Conservation (phyloP, 2,113 vertebrate genomes). For the Gymnarchus niloticus region DNA sequence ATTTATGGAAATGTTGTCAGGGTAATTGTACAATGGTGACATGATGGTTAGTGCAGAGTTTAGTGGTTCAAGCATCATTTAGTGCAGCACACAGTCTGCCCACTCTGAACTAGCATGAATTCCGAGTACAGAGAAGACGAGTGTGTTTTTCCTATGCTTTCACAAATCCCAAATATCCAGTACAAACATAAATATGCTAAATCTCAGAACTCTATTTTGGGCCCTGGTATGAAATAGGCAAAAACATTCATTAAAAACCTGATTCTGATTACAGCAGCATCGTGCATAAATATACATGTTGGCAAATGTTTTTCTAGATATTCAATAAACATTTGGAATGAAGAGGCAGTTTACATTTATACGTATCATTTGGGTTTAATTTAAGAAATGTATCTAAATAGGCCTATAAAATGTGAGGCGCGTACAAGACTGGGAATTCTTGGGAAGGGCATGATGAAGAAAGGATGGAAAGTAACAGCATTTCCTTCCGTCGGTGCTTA, state of each 20-base stretch:
- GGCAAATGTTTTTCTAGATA: not conserved
- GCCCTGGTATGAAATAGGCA: not conserved
- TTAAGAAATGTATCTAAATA: too few relatives aligned
- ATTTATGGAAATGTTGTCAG: too few relatives aligned
- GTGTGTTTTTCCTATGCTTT: not conserved
- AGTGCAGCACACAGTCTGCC: too few relatives aligned
- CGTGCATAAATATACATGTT: too few relatives aligned
- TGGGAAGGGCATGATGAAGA: conserved; percentile 32
- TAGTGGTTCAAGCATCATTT: too few relatives aligned
- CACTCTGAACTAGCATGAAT: too few relatives aligned
- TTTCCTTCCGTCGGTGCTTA: not conserved
- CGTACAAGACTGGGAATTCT: conserved; percentile 19
- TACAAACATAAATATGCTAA: not conserved
- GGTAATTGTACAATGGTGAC: too few relatives aligned
- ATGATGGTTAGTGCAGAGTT: too few relatives aligned
- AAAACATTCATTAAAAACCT: not conserved
- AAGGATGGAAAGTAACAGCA: not conserved
- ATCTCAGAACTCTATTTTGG: not conserved
- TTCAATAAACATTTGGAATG: not conserved
- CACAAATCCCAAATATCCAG: not conserved
- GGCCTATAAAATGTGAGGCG: not conserved
- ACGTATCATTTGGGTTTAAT: not conserved
- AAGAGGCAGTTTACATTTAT: not conserved
- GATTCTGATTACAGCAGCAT: not conserved
- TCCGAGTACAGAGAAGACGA: too few relatives aligned